Conservation (phyloP, 2,113 vertebrate genomes). For the Thunnus thynnus region DNA sequence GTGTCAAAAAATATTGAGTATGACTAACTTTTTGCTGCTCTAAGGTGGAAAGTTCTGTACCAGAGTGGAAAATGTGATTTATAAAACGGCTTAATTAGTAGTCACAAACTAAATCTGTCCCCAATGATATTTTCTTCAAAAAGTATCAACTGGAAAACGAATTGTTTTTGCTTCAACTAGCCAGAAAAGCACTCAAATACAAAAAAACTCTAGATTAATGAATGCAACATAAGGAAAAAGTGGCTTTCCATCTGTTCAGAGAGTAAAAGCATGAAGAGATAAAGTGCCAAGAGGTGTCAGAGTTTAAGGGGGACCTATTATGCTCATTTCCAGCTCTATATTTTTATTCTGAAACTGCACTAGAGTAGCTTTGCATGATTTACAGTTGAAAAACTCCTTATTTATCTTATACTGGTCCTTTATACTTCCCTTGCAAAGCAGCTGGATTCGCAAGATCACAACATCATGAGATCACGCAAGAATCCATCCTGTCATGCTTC, state of each 20-base stretch:
- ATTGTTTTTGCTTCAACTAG: not conserved
- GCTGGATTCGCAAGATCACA: no score
- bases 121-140: not conserved
- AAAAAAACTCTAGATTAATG: slow-evolving; percentile 11
- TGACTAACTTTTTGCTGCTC: not conserved
- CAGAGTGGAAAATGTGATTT: not conserved
- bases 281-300: not conserved
- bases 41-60: not conserved
- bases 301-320: not conserved
- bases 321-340: no score
- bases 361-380: no score
- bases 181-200: slow-evolving; percentile 17
- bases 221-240: slow-evolving; percentile 10
- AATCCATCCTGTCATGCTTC: no score
- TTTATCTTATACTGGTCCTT: no score
- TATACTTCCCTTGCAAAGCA: no score
- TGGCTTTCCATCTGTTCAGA: not conserved
- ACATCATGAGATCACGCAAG: no score
- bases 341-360: no score
- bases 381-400: no score
- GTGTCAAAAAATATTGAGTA: not conserved
- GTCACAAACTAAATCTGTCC: not conserved
- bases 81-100: no score
- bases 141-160: not conserved
- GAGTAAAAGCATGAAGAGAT: slow-evolving; percentile 14